Percentiles rank a stretch among this genome's conserved stretches.
Conservation (phyloP, 2,113 vertebrate species). For the Pongo pygmaeus region DNA sequence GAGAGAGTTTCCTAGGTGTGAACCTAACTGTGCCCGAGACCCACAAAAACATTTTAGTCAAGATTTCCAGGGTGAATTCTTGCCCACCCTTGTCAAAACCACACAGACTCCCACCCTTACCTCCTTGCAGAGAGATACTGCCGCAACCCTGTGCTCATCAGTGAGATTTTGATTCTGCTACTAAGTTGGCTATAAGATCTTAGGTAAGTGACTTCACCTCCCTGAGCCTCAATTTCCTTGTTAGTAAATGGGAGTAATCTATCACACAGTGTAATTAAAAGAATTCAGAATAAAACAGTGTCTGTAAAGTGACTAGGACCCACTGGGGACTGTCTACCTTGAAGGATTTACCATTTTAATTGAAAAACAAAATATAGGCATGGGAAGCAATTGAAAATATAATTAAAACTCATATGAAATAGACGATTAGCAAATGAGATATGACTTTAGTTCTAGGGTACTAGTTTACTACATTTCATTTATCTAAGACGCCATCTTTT, state of each 20-base stretch:
- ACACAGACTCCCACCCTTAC: conserved; percentile 76
- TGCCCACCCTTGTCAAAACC: conserved; percentile 90
- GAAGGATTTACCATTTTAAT: neutral
- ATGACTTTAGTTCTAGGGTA: neutral
- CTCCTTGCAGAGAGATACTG: conserved; percentile 62
- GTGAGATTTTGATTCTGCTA: neutral
- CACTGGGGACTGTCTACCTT: neutral
- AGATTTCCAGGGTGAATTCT: conserved; percentile 88
- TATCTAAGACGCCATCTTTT: neutral
- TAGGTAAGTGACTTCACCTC: neutral
- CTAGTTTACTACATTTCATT: neutral
- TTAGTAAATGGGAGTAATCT: neutral
- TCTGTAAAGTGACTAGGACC: neutral
- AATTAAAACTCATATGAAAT: neutral
- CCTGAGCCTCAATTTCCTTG: neutral
- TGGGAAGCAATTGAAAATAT: neutral
- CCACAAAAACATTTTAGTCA: conserved; percentile 91
- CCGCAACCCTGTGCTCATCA: neutral
- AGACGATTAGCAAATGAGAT: neutral
- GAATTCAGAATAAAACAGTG: neutral
- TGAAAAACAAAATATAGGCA: neutral
- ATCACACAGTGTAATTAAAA: neutral
- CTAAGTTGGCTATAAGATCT: neutral
- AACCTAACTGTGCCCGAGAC: conserved; percentile 85
- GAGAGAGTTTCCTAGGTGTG: conserved; percentile 92